These are phyloP conservation scores for Galerucella pusilla DNA, from an alignment of 2,888 invertebrate species.

Conservation along the genomic window DNA sequence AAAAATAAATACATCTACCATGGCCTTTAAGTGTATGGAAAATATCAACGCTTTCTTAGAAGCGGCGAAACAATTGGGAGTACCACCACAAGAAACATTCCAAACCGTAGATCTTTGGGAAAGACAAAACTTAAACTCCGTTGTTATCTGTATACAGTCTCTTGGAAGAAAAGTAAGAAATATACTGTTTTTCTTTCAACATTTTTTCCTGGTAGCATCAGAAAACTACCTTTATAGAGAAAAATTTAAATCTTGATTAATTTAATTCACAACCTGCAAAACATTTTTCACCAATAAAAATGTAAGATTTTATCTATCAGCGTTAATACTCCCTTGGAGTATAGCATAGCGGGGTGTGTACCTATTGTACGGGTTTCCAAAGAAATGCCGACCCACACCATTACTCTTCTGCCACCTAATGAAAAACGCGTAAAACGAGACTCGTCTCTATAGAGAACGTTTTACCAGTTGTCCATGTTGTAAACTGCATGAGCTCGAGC, in stretches of 20 bases:
- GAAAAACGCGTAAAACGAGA: background rate
- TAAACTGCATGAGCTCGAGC: background rate
- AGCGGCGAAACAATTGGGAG: conserved; percentile 85
- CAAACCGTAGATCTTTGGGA: conserved; percentile 99
- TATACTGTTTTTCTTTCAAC: background rate
- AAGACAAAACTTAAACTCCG: conserved; percentile 93
- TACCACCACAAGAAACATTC: conserved; percentile 94
- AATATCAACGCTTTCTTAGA: conserved; percentile 95
- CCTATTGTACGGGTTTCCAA: too few species aligned
- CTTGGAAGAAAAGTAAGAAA: conserved; percentile 88
- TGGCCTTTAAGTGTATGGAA: conserved; percentile 99
- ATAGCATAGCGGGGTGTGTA: too few species aligned
- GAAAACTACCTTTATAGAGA: background rate
- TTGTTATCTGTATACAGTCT: conserved; percentile 94
- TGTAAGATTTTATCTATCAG: too few species aligned
- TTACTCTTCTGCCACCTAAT: background rate
- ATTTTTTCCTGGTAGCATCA: too few species aligned
- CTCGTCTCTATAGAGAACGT: background rate
- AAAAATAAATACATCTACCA: conserved; percentile 86
- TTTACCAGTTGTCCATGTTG: background rate
- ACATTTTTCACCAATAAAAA: too few species aligned
- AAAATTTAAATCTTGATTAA: too few species aligned
- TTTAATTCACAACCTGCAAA: too few species aligned
- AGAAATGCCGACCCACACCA: too few species aligned
- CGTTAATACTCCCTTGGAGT: too few species aligned